Conservation (phyloP, 2,888 invertebrate species). For the Lasioglossum malachurum region DNA sequence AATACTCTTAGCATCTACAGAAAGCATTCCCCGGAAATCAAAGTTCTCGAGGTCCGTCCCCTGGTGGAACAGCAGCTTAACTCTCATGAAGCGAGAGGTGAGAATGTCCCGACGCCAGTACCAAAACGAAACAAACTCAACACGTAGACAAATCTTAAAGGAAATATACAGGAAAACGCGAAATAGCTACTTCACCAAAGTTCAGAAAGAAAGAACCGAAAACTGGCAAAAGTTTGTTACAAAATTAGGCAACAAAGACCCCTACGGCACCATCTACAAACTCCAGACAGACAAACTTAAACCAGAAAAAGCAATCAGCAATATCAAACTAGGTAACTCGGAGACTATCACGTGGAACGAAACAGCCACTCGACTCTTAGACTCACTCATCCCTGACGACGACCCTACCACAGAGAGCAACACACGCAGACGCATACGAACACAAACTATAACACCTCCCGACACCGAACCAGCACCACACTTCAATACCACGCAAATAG, state of each 20-base stretch:
- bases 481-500: neutral
- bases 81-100: neutral
- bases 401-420: neutral
- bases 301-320: neutral
- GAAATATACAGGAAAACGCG: neutral
- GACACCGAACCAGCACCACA: neutral
- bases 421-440: neutral
- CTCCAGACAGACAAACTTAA: neutral
- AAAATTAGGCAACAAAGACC: neutral
- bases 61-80: neutral
- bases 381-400: conserved; percentile 17
- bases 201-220: neutral
- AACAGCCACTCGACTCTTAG: neutral
- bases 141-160: neutral
- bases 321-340: neutral
- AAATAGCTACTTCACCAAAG: neutral
- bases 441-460: neutral
- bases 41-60: neutral
- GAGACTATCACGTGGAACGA: neutral
- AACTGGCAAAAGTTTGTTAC: neutral
- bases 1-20: neutral
- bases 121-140: neutral
- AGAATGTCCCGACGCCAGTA: neutral
- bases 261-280: neutral
- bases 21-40: neutral